Base-by-base conservation (phyloP, 2,797 vertebrate genomes). In the Darevskia mixta region DNA sequence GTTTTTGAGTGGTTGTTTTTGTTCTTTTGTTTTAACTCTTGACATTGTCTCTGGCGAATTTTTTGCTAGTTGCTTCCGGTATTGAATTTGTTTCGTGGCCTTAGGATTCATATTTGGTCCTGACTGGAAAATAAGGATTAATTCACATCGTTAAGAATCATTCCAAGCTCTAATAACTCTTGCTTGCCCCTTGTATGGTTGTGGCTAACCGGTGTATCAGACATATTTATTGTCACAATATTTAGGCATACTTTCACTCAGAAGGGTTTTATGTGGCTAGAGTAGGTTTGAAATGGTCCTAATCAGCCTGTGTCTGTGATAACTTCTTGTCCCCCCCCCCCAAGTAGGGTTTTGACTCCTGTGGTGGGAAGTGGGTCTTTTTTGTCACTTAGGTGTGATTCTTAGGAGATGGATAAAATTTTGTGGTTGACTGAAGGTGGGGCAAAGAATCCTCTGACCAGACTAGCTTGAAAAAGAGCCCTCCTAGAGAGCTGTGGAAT, bases 71-170 rank as follows among this genome's bases (percentile, higher is more conserved):
- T 88, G 18, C n/a, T 86, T 27, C 81, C 0, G 0, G 49, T 61
- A 88, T 15, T 89, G 73, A 55, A 87, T 94, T 18, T 87, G 45
- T 77, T 76, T 79, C 87, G 58, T 87, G n/a, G 38, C 75, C 89
- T 94, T 94, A 82, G 5, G 5, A 17, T 81, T 1, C 0, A 1
- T 20, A 0, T 86, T 92, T 90, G 93, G 20, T 86, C 78, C 18
- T 76, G 79, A 82, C 11, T 20, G 89, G 38, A 43, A 71, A 38
- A 38, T 1, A 0, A 91, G 80, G 4, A 2, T 90, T 41, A 71
- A 89, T 81, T 84, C 64, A 91, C 83, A n/a, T 49, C 38, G 82
- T 72, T 35, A 67, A n/a, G 27, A 73, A 86, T 67, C 61, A 18
- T 15, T 67, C 35, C 76, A 78, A 91, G 76, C 35, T 91, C 76